phyloP scores from a whole-genome alignment of 2,888 invertebrate genomes.

The Trissonchulus latispiculum region DNA sequence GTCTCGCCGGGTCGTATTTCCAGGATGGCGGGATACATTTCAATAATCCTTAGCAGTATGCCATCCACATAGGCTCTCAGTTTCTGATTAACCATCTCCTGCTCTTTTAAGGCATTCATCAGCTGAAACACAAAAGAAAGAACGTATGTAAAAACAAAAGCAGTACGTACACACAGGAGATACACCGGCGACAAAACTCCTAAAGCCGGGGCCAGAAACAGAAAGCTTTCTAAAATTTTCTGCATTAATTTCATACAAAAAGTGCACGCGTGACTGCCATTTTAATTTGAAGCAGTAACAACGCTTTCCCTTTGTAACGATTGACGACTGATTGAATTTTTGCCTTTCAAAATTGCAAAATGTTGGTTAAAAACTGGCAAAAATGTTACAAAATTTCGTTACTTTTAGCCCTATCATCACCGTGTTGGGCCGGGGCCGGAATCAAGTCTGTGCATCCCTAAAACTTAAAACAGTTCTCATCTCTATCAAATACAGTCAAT shows the following conservation, averaged over 20 bases:
- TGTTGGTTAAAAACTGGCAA: too few relatives aligned
- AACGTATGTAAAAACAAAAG: not conserved
- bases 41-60: constrained; percentile 83
- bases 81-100: constrained; percentile 86
- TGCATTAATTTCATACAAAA: not conserved
- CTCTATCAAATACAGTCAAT: too few relatives aligned
- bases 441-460: too few relatives aligned
- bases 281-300: too few relatives aligned
- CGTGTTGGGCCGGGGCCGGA: too few relatives aligned
- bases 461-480: too few relatives aligned
- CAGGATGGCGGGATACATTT: constrained; percentile 87
- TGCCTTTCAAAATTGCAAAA: too few relatives aligned
- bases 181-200: not conserved
- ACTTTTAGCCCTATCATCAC: too few relatives aligned
- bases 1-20: constrained; percentile 51
- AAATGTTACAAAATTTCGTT: too few relatives aligned
- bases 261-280: too few relatives aligned
- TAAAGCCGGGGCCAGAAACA: not conserved
- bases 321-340: too few relatives aligned
- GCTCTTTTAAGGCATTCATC: constrained; percentile 80
- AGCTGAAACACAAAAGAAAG: constrained; percentile 57
- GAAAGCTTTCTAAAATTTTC: not conserved
- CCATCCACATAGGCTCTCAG: constrained; percentile 87
- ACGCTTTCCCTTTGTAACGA: too few relatives aligned
- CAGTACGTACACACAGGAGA: not conserved